Percentiles rank a stretch among this genome's conserved stretches.
Conservation (phyloP, 2,797 vertebrate genomes). For the Dendrocincla fuliginosa region DNA sequence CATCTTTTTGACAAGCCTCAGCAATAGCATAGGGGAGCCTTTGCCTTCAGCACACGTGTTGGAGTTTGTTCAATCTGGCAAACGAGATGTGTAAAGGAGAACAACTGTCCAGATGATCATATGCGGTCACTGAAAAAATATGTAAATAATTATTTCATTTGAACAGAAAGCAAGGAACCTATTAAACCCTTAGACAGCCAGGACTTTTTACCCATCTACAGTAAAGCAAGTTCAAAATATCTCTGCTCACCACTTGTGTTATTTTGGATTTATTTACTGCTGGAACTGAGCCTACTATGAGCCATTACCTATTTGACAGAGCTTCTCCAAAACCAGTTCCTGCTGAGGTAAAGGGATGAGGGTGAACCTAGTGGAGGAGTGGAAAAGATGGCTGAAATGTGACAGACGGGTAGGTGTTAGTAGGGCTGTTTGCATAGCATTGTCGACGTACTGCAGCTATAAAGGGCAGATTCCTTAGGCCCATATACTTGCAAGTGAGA, state of each 20-base stretch:
- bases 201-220: background rate
- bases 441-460: background rate
- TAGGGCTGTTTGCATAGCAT: background rate
- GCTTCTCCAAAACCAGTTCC: background rate
- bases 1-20: background rate
- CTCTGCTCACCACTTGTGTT: background rate
- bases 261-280: background rate
- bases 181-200: background rate
- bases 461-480: background rate
- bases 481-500: background rate
- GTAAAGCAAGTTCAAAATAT: background rate
- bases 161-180: background rate
- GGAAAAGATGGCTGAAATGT: background rate
- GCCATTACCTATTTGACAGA: background rate
- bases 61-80: background rate
- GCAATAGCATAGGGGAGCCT: background rate
- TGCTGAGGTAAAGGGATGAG: background rate
- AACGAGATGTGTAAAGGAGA: background rate
- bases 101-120: background rate
- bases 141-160: background rate
- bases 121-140: background rate
- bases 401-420: background rate
- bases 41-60: background rate
- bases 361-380: background rate
- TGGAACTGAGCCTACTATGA: background rate